These are phyloP conservation scores for Thereva unica DNA, from an alignment of 2,888 invertebrate genomes.

Conservation along the genomic window DNA sequence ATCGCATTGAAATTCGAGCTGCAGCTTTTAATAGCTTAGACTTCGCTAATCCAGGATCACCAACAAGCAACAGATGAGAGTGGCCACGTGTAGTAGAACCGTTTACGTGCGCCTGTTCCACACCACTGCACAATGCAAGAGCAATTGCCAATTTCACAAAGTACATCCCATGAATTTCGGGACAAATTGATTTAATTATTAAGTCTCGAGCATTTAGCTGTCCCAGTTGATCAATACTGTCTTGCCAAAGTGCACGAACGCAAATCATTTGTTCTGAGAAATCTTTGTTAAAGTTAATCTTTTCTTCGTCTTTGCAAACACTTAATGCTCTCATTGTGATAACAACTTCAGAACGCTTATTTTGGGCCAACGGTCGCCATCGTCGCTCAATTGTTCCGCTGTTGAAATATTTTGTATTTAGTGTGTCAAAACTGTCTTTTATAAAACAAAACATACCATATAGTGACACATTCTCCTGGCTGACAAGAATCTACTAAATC, in stretches of 20 bases:
- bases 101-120: conserved; percentile 50
- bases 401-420: conserved; percentile 40
- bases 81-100: conserved; percentile 69
- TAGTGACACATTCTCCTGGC: conserved; percentile 85
- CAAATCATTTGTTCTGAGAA: conserved; percentile 61
- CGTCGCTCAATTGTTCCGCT: conserved; percentile 78
- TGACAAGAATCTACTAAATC: conserved; percentile 85
- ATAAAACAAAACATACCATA: conserved; percentile 64
- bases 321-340: conserved; percentile 55
- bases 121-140: conserved; percentile 62
- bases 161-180: conserved; percentile 85
- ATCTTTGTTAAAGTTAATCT: conserved; percentile 68
- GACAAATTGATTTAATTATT: conserved; percentile 79
- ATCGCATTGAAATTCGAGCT: conserved; percentile 60
- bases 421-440: background rate
- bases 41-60: conserved; percentile 89
- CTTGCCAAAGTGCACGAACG: conserved; percentile 41
- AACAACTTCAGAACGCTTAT: conserved; percentile 46
- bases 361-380: conserved; percentile 68
- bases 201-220: conserved; percentile 76
- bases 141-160: conserved; percentile 84
- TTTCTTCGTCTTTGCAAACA: conserved; percentile 67
- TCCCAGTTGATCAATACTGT: conserved; percentile 61
- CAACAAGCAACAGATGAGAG: conserved; percentile 82
- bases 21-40: conserved; percentile 81